A percentile compares a stretch with the other conserved stretches of the same genome.
These are phyloP conservation scores for Aphelocoma californica DNA, from an alignment of 2,797 vertebrate genomes.

Conservation along the genomic window DNA sequence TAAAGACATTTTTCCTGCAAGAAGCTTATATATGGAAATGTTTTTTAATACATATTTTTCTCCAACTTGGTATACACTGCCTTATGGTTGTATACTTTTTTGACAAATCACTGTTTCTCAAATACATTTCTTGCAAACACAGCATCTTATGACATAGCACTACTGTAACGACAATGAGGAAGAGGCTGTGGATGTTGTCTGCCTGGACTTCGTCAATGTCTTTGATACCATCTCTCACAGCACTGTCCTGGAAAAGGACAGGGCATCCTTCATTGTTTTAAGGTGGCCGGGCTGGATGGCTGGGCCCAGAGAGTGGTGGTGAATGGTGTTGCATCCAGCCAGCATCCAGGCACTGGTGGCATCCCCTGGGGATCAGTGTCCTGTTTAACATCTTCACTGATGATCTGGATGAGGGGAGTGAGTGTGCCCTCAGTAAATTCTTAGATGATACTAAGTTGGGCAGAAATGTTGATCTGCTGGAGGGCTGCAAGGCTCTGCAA, in stretches of 20 bases:
- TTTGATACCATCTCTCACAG: rapidly evolving
- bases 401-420: neutral
- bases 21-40: neutral
- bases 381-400: neutral
- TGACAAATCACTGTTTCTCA: neutral
- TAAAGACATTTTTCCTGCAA: neutral
- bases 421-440: neutral
- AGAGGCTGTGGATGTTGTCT: neutral
- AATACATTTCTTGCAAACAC: rapidly evolving
- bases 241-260: neutral
- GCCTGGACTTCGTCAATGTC: neutral
- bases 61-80: neutral
- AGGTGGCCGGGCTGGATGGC: rapidly evolving
- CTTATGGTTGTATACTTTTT: neutral
- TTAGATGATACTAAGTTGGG: too few species aligned
- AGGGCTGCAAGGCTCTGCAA: neutral
- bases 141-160: neutral
- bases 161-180: neutral
- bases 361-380: neutral
- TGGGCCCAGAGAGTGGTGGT: too few species aligned
- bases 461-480: neutral
- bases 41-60: neutral
- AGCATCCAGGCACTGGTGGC: too few species aligned
- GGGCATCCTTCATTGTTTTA: neutral
- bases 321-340: too few species aligned